Base-by-base conservation (phyloP, 92 coral and sea anemone species). In the Metridium senile region DNA sequence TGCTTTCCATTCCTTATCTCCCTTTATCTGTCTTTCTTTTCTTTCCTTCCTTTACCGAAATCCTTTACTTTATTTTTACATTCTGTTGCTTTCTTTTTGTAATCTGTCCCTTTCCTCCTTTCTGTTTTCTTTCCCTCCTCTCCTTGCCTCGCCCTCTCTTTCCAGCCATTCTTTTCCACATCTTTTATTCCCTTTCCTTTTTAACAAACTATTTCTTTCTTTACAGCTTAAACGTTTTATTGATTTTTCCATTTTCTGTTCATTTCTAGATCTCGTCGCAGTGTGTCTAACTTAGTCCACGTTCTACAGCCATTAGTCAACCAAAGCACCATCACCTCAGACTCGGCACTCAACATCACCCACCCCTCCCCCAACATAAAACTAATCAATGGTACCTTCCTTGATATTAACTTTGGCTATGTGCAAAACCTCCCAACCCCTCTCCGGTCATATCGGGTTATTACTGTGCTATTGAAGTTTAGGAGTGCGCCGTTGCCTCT, bases 401-500 rank as follows among this genome's bases (percentile, higher is more conserved):
- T 92, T 26, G 72, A 72, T 68, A 70, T 92, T 16, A 53, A 82
- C 51, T 88, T 96, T 73, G 91, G 93, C 19, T 65, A 81, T 1
- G 64, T 96, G 3, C 84, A 86, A 65, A 92, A 93, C 58, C 80
- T 61, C 18, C 93, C 99, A 13, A 90, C 90, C 53, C 82, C 85
- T 27, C 71, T 72, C n/a, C 68, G 76, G 63, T 52, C 85, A 27
- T 71, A 80, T 26, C 97, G 89, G 74, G 77, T 81, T 26, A 70
- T 93, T 16, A 84, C 80, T 29, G 62, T 96, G 11, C 63, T 66
- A 52, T 84, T 82, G 30, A 82, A 72, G 72, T 89, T 96, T 74
- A 56, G 22, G 70, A 93, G 87, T 61, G 97, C 87, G 2, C 70
- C 88, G 51, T 71, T 81, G 43, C 87, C 99, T 10, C 63, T 93